Base-by-base conservation (phyloP, 2,888 invertebrate species). In the Agriopis leucophaearia region DNA sequence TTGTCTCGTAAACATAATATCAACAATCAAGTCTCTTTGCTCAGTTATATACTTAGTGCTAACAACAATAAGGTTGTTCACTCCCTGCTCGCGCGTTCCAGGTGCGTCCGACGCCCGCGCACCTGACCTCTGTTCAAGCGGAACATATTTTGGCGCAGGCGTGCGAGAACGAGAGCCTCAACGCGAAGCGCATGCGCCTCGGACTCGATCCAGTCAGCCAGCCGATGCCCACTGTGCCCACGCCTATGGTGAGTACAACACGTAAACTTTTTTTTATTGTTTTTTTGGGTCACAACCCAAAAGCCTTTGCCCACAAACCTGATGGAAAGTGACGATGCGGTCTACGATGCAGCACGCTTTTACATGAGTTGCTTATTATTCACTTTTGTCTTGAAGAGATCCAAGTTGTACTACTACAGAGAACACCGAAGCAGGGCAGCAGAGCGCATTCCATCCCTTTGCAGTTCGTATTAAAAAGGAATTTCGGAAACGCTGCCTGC, bases 111-210 rank as follows among this genome's bases (percentile, higher is more conserved):
- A 99, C 99, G 61, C 99, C 99, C 76, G 99, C 99, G 74, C 99
- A 99, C 94, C 95, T 99, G 85, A 99, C 99, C 62, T 99, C 99
- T 77, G 98, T 98, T 76, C 98, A 98, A 91, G 99, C 99, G 61
- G 99, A 99, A 90, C 98, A 98, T 91, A 98, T 99, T 86, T 94
- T 99, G 86, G 98, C 99, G 75, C 97, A 97, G 86, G 99, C 99
- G 72, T 99, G 99, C 91, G 99, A 99, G 94, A 99, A 99, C 89
- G 99, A 99, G 94, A 98, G 98, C 92, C 97, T 98, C 92, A 99
- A 99, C 92, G 99, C 99, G 70, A 99, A 99, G 94, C 96, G 99
- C 85, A 99, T 99, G 99, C 96, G 99, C 76, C 95, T 99, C 85
- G 99, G 99, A 58, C 95, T 99, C 79, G 99, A 99, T 88, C 99